Evolutionary conservation across 92 coral and sea anemone species (phyloP), one percentile per base, ranked within the genome.

Genomic region (Blastomussa wellsi): DNA sequence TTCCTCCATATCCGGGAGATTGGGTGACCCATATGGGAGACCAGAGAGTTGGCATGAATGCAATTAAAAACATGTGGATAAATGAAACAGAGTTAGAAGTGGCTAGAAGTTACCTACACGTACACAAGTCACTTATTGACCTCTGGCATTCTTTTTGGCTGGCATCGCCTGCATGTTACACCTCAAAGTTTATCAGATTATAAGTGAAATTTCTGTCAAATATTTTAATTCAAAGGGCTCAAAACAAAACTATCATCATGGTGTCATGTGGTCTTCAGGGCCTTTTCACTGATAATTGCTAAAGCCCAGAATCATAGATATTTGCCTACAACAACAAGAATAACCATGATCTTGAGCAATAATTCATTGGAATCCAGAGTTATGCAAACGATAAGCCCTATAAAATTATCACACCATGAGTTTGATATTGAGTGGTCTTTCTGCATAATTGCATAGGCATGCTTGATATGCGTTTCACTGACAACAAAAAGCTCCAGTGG

Each of bases 261-360:
- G 41, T 35, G 19, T 16, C 19, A 37, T 7, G 17, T 20, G 20
- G 20, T 70, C 75, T 35, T 48, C 26, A 5, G 7, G 0, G 75
- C 75, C 36, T 70, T 70, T 70, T 70, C n/a, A 37, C 28, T 33
- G 35, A 28, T 20, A 0, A 19, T 42, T 10, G 5, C 24, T 48
- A 2, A 75, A 29, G 26, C 74, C 12, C 4, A 2, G 74, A 62
- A 35, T 42, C 75, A 19, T 8, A 38, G 82, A 67, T 24, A 67
- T 22, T 33, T 80, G 44, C 76, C 64, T 47, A 76, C 47, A n/a
- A n/a, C 84, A 80, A 47, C 83, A 42, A 67, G 31, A 28, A 32
- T 7, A 16, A 37, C 28, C 20, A 39, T 11, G 5, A 26, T 16
- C 62, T 48, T 75, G 79, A 52, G 66, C 68, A 62, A 79, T n/a